Percentiles rank a stretch among this genome's conserved stretches.
phyloP scores from a whole-genome alignment of 2,113 vertebrate genomes.

The Naja naja region DNA sequence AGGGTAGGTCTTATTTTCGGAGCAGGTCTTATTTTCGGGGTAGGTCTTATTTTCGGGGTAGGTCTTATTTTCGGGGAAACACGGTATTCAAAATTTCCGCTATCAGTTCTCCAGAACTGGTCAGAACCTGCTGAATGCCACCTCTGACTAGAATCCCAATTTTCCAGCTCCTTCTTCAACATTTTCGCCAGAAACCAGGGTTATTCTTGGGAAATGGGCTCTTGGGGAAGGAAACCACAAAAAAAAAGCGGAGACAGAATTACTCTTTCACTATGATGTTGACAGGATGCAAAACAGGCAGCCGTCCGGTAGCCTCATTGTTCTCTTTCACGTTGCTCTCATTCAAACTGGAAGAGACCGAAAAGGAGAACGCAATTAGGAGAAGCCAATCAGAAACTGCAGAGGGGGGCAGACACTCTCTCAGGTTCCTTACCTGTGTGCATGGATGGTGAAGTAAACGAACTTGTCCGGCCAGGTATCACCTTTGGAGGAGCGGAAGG shows the following conservation, averaged over 20 bases:
- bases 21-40: too few relatives aligned
- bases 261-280: conserved; percentile 11
- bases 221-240: too few relatives aligned
- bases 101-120: too few relatives aligned
- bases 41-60: too few relatives aligned
- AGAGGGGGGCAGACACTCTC: background rate
- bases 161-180: background rate
- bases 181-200: background rate
- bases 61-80: too few relatives aligned
- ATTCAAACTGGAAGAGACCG: conserved; percentile 20
- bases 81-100: too few relatives aligned
- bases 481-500: background rate
- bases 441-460: background rate
- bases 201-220: background rate
- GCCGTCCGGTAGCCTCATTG: background rate
- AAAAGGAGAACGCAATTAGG: background rate
- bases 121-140: too few relatives aligned
- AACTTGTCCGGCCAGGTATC: background rate
- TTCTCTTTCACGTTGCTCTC: background rate
- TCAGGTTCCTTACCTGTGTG: background rate
- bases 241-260: background rate
- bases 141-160: background rate
- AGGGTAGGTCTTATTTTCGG: too few relatives aligned
- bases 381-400: background rate
- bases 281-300: background rate